Base-by-base conservation (phyloP, 1,140 invertebrate species). In the Lutraria rhynchaena region DNA sequence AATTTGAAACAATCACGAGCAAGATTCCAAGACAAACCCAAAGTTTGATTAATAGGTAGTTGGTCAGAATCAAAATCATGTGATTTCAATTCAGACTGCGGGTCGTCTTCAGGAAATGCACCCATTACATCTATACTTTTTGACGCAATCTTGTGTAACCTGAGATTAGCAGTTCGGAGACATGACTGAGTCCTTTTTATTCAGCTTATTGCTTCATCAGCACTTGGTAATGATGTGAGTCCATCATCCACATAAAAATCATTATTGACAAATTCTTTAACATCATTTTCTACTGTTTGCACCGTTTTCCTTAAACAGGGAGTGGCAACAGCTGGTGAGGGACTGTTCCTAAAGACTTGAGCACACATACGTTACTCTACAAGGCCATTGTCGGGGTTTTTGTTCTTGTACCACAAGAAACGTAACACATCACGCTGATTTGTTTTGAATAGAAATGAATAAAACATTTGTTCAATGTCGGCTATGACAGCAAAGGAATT, bases 161-260 rank as follows among this genome's bases (percentile, higher is more conserved):
- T 51, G 3, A 84, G 3, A 35, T 75, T 73, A 19, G 35, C 53
- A 13, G 7, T 51, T 4, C 9, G 15, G 2, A 81, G 35, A 37
- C 1, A 3, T 24, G 22, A 44, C 37, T 81, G 80, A 13, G 69
- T 81, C 37, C 69, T 81, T 65, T 74, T 60, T 1, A 81, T 17
- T 0, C 73, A 58, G 65, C 31, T 33, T 17, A 71, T 53, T 1
- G 37, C 61, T 19, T 78, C 58, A n/a, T 65, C 29, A 55, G 17
- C 65, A 5, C 53, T 44, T 3, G 46, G 33, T 11, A 51, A 19
- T 37, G 81, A 85, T 37, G 11, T 58, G 13, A 85, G 44, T 11
- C 57, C 65, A 58, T 83, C 76, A 35, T 83, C 84, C 0, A 83
- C 81, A 67, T 83, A 85, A 51, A 85, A 85, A 35, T 83, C 17